A percentile compares a stretch with the other conserved stretches of the same genome.
These are phyloP conservation scores for Rhagium mordax DNA, from an alignment of 2,888 invertebrate genomes.

Conservation along the genomic window DNA sequence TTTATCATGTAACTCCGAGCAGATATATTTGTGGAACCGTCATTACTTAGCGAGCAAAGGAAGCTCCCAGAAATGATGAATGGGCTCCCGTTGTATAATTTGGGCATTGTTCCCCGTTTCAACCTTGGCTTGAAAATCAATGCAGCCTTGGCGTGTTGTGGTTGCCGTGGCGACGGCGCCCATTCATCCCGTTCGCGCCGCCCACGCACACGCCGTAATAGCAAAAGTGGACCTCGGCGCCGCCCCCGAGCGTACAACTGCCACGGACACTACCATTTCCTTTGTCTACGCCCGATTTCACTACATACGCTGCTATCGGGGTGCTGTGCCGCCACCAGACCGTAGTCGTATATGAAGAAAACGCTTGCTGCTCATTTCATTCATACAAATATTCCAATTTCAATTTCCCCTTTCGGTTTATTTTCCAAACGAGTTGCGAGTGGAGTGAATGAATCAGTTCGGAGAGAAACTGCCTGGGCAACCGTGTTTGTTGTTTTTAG, in stretches of 20 bases:
- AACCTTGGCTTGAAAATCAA: constrained; percentile 68
- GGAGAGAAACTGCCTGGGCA: constrained; percentile 1
- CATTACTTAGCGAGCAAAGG: constrained; percentile 7
- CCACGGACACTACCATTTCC: constrained; percentile 33
- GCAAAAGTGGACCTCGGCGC: constrained; percentile 47
- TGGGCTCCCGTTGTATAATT: constrained; percentile 37
- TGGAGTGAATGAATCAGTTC: constrained; percentile 14
- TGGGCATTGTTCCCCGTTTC: constrained; percentile 48
- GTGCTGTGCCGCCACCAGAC: constrained; percentile 25
- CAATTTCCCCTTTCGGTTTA: constrained; percentile 25
- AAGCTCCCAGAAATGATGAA: constrained; percentile 41
- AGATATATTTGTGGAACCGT: background rate
- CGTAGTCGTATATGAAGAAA: constrained; percentile 38
- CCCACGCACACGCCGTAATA: constrained; percentile 57
- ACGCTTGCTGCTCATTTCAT: constrained; percentile 31
- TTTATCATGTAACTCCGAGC: background rate
- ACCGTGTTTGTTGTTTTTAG: constrained; percentile 23
- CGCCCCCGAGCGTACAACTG: constrained; percentile 41
- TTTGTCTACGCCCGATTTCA: constrained; percentile 39
- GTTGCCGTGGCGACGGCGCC: constrained; percentile 73
- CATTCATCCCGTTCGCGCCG: constrained; percentile 73
- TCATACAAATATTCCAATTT: constrained; percentile 29
- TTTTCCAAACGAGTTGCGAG: constrained; percentile 29
- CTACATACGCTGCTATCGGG: constrained; percentile 13
- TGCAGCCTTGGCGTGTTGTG: constrained; percentile 67